Evolutionary conservation across 2,888 invertebrate genomes (phyloP).

Genomic region (Girardia tigrina): DNA sequence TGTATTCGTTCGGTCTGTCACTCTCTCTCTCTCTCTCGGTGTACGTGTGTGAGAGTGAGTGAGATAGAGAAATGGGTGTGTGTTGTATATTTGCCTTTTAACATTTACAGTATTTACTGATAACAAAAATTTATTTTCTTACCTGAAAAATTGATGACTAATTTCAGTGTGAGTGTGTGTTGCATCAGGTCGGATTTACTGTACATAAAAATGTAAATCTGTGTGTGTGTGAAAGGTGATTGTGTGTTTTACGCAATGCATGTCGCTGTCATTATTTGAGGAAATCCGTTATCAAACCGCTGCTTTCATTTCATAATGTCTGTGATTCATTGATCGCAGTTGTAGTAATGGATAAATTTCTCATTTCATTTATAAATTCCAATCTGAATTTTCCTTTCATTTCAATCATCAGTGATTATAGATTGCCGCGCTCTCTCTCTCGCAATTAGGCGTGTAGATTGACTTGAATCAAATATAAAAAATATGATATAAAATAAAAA

Average conservation of each 20-base stretch:
- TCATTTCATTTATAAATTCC: slow-evolving; percentile 12
- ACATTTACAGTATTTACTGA: neutral
- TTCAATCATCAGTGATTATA: slow-evolving; percentile 10
- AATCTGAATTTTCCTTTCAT: neutral
- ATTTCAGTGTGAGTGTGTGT: too few species aligned
- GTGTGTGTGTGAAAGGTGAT: too few species aligned
- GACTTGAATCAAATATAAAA: too few species aligned
- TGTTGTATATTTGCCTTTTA: neutral
- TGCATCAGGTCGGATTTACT: too few species aligned
- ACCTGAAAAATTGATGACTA: slow-evolving; percentile 8
- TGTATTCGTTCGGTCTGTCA: neutral
- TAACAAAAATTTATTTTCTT: neutral
- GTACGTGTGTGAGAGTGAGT: too few species aligned
- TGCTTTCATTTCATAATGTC: neutral
- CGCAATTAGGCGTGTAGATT: slow-evolving; percentile 1
- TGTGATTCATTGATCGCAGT: slow-evolving; percentile 23
- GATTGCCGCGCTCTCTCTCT: slow-evolving; percentile 12
- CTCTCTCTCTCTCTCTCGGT: too few species aligned
- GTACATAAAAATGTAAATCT: too few species aligned
- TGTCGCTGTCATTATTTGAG: slow-evolving; percentile 13
- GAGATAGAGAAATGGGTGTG: too few species aligned
- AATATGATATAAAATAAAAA: too few species aligned
- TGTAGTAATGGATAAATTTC: slow-evolving; percentile 20
- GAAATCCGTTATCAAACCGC: slow-evolving; percentile 6
- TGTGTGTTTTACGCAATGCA: neutral